Conservation (phyloP, 2,888 invertebrate genomes). For the Macrophya alboannulata region DNA sequence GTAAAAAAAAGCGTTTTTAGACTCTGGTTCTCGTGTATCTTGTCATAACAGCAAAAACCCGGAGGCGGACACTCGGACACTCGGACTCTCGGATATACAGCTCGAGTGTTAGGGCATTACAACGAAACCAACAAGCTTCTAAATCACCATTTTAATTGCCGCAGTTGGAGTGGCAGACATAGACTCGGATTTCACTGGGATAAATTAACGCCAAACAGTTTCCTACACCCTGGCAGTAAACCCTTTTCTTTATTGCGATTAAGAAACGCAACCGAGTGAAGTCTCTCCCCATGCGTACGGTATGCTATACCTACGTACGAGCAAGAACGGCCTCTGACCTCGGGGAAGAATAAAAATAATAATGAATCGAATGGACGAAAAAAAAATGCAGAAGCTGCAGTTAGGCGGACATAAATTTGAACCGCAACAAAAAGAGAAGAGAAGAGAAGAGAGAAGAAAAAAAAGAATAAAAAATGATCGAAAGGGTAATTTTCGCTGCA, state of each 20-base stretch:
- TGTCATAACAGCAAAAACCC: conserved; percentile 30
- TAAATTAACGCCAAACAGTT: conserved; percentile 45
- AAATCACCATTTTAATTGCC: conserved; percentile 56
- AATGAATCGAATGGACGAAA: neutral
- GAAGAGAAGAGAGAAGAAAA: too few relatives aligned
- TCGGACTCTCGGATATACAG: neutral
- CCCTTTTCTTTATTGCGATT: conserved; percentile 49
- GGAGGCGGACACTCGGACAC: conserved; percentile 17
- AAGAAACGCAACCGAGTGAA: conserved; percentile 39
- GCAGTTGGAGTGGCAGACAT: conserved; percentile 20
- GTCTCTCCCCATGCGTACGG: neutral
- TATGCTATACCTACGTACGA: neutral
- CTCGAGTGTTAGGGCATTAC: neutral
- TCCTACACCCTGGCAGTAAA: conserved; percentile 39
- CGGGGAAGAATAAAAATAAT: neutral
- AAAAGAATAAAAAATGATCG: neutral
- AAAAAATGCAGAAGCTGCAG: neutral
- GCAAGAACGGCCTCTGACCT: conserved; percentile 28
- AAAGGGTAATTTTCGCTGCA: neutral
- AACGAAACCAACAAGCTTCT: conserved; percentile 46
- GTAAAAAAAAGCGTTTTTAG: conserved; percentile 6
- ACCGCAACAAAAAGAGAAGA: neutral
- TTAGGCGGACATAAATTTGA: conserved; percentile 1
- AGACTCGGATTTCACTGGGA: conserved; percentile 45
- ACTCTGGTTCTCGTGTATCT: conserved; percentile 2